Conservation (phyloP, 2,113 vertebrate species). For the Bothrops jararaca region DNA sequence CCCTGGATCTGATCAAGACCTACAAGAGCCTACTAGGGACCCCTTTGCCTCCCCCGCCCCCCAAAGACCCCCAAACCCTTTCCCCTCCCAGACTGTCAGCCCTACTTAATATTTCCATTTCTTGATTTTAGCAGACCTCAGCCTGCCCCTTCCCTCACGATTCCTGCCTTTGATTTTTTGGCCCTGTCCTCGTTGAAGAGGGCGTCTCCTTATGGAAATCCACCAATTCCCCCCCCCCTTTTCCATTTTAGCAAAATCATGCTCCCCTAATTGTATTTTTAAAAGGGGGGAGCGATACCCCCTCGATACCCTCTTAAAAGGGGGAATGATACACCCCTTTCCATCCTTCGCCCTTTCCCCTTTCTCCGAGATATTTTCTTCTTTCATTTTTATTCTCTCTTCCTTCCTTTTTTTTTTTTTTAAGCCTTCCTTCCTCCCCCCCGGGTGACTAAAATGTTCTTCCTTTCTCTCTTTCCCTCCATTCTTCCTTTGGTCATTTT, state of each 20-base stretch:
- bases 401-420: neutral
- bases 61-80: neutral
- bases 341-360: neutral
- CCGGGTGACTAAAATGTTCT: neutral
- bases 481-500: neutral
- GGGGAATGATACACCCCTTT: neutral
- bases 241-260: neutral
- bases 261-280: neutral
- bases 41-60: neutral
- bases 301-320: neutral
- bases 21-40: neutral
- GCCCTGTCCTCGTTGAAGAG: neutral
- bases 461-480: neutral
- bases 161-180: neutral
- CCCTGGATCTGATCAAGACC: neutral
- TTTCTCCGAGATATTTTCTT: neutral
- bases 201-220: neutral
- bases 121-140: neutral
- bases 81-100: neutral
- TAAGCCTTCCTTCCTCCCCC: neutral
- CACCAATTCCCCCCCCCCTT: neutral
- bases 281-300: neutral
- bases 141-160: neutral
- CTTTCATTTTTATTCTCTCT: neutral
- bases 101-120: neutral